Evolutionary conservation across 2,113 vertebrate species (phyloP).

Genomic region (Bos indicus): DNA sequence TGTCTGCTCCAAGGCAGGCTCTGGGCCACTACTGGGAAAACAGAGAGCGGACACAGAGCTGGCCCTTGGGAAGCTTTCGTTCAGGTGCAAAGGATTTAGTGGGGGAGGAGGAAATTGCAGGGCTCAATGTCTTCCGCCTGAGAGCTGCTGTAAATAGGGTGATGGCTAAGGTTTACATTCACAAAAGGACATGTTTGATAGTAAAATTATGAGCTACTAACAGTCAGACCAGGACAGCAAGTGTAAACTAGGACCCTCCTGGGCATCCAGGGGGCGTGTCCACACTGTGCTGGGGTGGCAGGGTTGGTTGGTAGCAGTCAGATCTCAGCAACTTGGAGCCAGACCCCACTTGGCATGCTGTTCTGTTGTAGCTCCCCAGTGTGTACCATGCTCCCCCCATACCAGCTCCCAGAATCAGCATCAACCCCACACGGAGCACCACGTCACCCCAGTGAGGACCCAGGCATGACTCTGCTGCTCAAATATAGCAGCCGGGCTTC

Average conservation of each 20-base stretch:
- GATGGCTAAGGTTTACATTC: neutral
- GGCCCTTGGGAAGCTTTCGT: neutral
- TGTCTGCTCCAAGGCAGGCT: neutral
- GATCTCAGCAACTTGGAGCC: neutral
- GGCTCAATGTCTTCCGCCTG: neutral
- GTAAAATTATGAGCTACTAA: neutral
- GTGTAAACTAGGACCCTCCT: neutral
- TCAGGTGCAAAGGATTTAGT: neutral
- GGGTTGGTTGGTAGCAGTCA: accelerated
- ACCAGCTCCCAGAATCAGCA: neutral
- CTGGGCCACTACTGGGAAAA: neutral
- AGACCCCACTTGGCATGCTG: too few relatives aligned
- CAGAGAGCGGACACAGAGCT: neutral
- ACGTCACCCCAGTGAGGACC: neutral
- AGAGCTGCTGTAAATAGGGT: neutral
- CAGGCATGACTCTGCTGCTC: neutral
- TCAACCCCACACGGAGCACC: neutral
- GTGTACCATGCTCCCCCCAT: neutral
- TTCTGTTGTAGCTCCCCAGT: neutral
- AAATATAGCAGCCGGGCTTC: neutral
- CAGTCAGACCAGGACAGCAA: neutral
- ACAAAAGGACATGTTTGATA: neutral
- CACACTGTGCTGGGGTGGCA: accelerated
- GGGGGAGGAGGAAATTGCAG: neutral
- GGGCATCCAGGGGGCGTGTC: neutral